Evolutionary conservation across 2,888 invertebrate genomes (phyloP), one percentile per base, ranked within the genome.

Genomic region (Pterobdella sp.): DNA sequence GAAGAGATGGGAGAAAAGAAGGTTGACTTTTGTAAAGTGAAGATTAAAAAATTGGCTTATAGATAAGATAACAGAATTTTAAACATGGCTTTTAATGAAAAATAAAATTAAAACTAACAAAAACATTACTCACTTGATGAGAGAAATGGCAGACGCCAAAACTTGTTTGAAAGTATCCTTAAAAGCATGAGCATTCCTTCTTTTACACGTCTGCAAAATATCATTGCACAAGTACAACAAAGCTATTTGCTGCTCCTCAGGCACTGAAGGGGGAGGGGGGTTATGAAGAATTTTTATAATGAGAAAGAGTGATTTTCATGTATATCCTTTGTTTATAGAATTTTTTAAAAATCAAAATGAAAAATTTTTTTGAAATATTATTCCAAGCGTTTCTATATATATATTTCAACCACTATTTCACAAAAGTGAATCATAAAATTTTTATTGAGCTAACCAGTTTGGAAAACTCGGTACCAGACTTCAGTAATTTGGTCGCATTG

Each of bases 211-310:
- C 56, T 71, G 71, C 35, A 71, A 34, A 2, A 71, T 52, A n/a
- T 71, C 71, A 35, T 71, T 71, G 63, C 71, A 71, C 34, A 71
- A 34, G 36, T 71, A 71, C 29, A 71, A 63, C 71, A 71, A 34
- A 14, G 56, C 63, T 18, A 71, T 35, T 56, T 32, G 56, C 37
- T 71, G 71, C n/a, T 36, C 32, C n/a, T 37, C 32, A 42, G 26
- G 31, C 49, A 49, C 69, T 69, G 10, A 26, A 69, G 32, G 37
- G 42, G 29, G 3, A 34, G 22, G 26, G 4, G 60, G n/a, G 3
- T 4, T 26, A 26, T 56, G n/a, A 22, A 56, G n/a, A 22, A 22
- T 4, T 56, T 56, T 18, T 49, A 49, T 49, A 49, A 18, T 49
- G n/a, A 18, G 52, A 49, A 14, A 49, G 14, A 49, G n/a, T 18